Evolutionary conservation across 2,888 invertebrate genomes (phyloP).

Genomic region (Aplocera efformata): DNA sequence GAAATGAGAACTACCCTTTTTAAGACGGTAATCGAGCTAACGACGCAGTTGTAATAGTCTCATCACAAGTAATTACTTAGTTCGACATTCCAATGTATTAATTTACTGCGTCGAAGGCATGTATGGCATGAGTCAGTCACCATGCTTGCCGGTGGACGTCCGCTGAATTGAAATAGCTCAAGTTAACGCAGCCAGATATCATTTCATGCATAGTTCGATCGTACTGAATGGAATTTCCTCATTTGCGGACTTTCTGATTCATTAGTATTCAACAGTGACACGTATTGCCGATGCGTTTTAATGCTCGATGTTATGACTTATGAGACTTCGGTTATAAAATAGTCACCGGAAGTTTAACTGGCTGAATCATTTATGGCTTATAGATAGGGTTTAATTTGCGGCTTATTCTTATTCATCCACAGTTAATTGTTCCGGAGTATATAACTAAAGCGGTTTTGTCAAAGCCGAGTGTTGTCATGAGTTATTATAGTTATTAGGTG

Average conservation of each 20-base stretch:
- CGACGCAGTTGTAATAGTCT: slow-evolving; percentile 16
- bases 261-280: slow-evolving; percentile 63
- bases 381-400: slow-evolving; percentile 21
- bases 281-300: slow-evolving; percentile 38
- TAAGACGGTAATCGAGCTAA: slow-evolving; percentile 17
- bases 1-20: no score
- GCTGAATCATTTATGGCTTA: slow-evolving; percentile 37
- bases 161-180: slow-evolving; percentile 37
- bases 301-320: slow-evolving; percentile 48
- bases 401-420: slow-evolving; percentile 26
- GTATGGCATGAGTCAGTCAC: slow-evolving; percentile 25
- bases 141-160: slow-evolving; percentile 27
- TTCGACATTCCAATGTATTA: slow-evolving; percentile 29
- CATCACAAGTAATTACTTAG: slow-evolving; percentile 29
- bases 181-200: slow-evolving; percentile 33
- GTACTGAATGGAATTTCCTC: slow-evolving; percentile 67
- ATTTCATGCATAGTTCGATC: slow-evolving; percentile 37
- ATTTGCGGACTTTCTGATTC: slow-evolving; percentile 68
- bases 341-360: slow-evolving; percentile 51
- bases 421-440: no score
- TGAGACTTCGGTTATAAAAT: slow-evolving; percentile 29
- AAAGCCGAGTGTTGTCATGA: no score
- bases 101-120: slow-evolving; percentile 28
- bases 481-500: no score
- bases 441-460: no score